Base-by-base conservation (phyloP, 2,113 vertebrate genomes). In the Podilymbus podiceps region DNA sequence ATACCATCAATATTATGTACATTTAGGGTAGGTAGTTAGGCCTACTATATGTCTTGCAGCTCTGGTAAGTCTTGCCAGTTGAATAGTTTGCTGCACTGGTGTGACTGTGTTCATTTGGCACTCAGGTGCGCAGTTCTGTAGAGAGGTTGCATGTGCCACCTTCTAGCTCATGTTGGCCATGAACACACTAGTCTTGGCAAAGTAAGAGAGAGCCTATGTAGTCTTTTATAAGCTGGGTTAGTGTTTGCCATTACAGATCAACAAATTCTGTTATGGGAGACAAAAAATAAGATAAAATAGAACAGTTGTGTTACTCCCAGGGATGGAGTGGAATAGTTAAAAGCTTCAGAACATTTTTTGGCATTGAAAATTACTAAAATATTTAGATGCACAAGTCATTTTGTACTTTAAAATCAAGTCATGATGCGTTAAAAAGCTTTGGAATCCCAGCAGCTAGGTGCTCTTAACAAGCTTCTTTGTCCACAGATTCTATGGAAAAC, bases 51-150 rank as follows among this genome's bases (percentile, higher is more conserved):
- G 11, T 49, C 24, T 63, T 59, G 31, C 44, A 16, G 13, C 42
- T 53, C 62, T 3, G 71, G 12, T 27, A 77, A 52, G 28, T 58
- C 22, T 21, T 49, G 4, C 25, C 55, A 40, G 19, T 53, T 58
- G 52, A n/a, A 2, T 17, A 12, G 19, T 46, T 78, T 80, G 22
- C 50, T 69, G 9, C 50, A 12, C 2, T 12, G 15, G 0, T 4
- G 2, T 28, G 17, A 8, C 20, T 44, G 19, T 2, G 3, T 40
- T 68, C 28, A 33, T 82, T 44, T 67, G 28, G 15, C 71, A 52
- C 6, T 42, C 20, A 7, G 71, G 8, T 4, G 6, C 28, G 15
- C 0, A 0, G 24, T 18, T 75, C 76, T 38, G 4, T 15, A 19
- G 44, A 20, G 38, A 60, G 31, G 13, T 15, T 42, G 35, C 2